phyloP scores from a whole-genome alignment of 2,113 vertebrate genomes.

The Prinia subflava region DNA sequence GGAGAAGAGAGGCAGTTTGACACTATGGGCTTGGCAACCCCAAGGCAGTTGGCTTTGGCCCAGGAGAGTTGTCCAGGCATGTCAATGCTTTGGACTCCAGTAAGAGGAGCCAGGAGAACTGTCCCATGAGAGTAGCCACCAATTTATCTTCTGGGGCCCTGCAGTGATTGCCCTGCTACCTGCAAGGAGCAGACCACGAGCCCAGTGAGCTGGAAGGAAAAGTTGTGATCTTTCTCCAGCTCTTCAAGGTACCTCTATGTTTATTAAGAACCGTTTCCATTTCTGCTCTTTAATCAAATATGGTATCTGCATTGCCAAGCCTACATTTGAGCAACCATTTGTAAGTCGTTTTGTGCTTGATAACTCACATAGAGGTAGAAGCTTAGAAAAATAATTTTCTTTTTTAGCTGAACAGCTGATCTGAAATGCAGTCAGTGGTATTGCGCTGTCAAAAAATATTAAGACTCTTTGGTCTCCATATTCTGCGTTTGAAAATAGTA shows the following conservation, averaged over 20 bases:
- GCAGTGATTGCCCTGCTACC: not conserved
- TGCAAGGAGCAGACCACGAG: not conserved
- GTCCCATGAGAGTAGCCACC: not conserved
- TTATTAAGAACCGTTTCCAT: not conserved
- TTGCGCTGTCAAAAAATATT: not conserved
- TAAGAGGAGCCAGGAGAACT: not conserved
- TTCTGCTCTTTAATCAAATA: not conserved
- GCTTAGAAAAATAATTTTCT: not conserved
- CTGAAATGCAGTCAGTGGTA: not conserved
- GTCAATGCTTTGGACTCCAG: not conserved
- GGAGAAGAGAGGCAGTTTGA: not conserved
- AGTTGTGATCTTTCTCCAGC: not conserved
- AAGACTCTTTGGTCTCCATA: not conserved
- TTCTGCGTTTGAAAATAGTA: not conserved
- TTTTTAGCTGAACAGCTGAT: not conserved
- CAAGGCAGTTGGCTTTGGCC: not conserved
- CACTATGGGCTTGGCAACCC: not conserved
- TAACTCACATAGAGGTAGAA: not conserved
- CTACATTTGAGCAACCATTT: not conserved
- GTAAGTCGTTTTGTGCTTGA: not conserved
- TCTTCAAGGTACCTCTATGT: not conserved
- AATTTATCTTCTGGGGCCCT: not conserved
- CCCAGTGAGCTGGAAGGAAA: not conserved
- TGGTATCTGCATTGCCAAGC: not conserved
- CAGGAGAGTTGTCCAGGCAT: not conserved